Base-by-base conservation (phyloP, 92 coral and sea anemone genomes). In the Parazoanthus swiftii region DNA sequence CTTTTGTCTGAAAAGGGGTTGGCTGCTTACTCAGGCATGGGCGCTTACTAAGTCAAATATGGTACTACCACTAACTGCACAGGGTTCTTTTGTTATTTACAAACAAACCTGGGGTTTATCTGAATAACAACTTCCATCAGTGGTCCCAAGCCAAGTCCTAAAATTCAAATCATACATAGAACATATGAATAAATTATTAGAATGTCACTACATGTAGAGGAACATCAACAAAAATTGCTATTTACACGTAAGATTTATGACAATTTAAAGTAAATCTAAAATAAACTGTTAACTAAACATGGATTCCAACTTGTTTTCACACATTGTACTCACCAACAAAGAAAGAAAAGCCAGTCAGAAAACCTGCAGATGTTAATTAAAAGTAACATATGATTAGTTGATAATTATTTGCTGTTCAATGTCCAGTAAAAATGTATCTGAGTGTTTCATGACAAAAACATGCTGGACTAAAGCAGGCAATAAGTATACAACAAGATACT, bases 71-170 rank as follows among this genome's bases (percentile, higher is more conserved):
- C 10, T 3, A 14, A 58, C 66, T 8, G 66, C 66, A 58, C 15
- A 59, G 43, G 33, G 33, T 29, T 29, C n/a, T 74, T 0, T 8
- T 3, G 75, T 75, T 5, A 3, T 2, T 23, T 42, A 71, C 13
- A 86, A 71, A 59, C 78, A 68, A 70, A 96, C 99, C 98, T 96
- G 82, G 99, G 91, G 88, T 96, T 98, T 88, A 96, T 90, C 59
- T 93, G 90, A 25, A 94, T 95, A 10, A 97, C 96, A 80, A 76
- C 43, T 66, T 97, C 97, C 99, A 97, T 97, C 46, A 97, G 85
- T 18, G 99, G 99, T 15, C 99, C 99, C 79, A 97, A 93, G 73
- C 99, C 94, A 83, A 97, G 86, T 50, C 99, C 99, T 97, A 67
- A 26, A 85, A 63, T 4, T 85, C 7, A 38, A 44, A 77, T 4